phyloP scores from a whole-genome alignment of 2,113 vertebrate genomes.

The Thalassoma bifasciatum region DNA sequence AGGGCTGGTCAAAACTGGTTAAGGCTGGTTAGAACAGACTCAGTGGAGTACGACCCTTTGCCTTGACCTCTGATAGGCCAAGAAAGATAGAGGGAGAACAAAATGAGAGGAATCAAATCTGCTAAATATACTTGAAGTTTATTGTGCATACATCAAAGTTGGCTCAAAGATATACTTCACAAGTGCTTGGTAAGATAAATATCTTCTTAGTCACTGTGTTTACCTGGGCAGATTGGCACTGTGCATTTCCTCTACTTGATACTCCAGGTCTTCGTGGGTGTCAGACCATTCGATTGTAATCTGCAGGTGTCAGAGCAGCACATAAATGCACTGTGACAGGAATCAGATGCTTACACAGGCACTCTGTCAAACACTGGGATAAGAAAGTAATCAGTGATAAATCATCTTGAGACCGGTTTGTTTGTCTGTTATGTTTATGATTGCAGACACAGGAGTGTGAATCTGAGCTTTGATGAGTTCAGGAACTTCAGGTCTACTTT shows the following conservation, averaged over 20 bases:
- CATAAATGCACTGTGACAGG: constrained; percentile 19
- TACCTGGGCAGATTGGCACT: constrained; percentile 9
- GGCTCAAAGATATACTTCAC: not conserved
- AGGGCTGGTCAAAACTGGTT: too few species aligned
- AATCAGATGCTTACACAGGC: constrained; percentile 46
- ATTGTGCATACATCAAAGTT: not conserved
- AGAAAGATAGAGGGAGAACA: too few species aligned
- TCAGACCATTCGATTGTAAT: constrained; percentile 80
- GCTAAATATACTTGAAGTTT: not conserved
- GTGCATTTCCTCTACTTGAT: constrained; percentile 36
- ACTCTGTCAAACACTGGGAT: constrained; percentile 4
- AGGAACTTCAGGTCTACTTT: constrained; percentile 25
- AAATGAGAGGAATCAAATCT: too few species aligned
- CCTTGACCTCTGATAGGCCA: too few species aligned
- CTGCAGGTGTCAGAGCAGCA: constrained; percentile 67
- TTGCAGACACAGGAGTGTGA: not conserved
- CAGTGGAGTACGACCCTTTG: too few species aligned
- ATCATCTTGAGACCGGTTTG: not conserved
- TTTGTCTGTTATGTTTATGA: constrained; percentile 14
- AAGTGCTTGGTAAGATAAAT: not conserved
- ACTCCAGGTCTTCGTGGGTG: constrained; percentile 44
- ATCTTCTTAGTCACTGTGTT: constrained; percentile 14
- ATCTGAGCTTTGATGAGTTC: constrained; percentile 10
- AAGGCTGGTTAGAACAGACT: too few species aligned
- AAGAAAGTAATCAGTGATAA: not conserved